Percentiles rank a stretch among this genome's conserved stretches.
Conservation (phyloP, 1,140 invertebrate genomes). For the Vanessa tameamea region DNA sequence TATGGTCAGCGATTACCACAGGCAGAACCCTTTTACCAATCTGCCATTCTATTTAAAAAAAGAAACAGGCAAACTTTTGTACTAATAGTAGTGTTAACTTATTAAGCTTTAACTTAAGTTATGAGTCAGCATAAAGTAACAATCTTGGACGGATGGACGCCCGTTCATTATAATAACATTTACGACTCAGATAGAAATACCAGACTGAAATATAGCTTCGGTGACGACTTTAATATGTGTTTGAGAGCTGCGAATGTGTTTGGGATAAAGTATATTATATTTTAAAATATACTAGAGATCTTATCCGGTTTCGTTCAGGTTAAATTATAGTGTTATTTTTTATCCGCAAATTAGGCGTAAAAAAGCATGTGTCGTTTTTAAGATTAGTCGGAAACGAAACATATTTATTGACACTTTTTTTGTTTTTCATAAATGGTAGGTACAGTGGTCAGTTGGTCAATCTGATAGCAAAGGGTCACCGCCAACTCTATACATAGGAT, state of each 20-base stretch:
- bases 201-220: conserved; percentile 21
- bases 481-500: too few species aligned
- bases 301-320: background rate
- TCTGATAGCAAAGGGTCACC: too few species aligned
- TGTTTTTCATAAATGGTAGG: too few species aligned
- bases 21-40: too few species aligned
- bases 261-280: background rate
- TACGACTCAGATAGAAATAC: conserved; percentile 17
- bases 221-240: conserved; percentile 6
- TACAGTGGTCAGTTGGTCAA: too few species aligned
- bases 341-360: too few species aligned
- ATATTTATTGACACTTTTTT: too few species aligned
- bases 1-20: too few species aligned
- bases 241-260: background rate
- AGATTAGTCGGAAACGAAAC: too few species aligned
- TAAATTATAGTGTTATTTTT: background rate
- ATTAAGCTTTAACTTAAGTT: conserved; percentile 5
- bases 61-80: too few species aligned
- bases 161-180: conserved; percentile 18
- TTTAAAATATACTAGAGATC: background rate
- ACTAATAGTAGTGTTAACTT: background rate
- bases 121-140: background rate
- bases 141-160: conserved; percentile 4
- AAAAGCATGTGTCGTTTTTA: too few species aligned
- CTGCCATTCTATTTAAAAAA: too few species aligned